Percentiles rank a stretch among this genome's conserved stretches.
phyloP scores from a whole-genome alignment of 2,113 vertebrate species.

The Thamnophis sirtalis region DNA sequence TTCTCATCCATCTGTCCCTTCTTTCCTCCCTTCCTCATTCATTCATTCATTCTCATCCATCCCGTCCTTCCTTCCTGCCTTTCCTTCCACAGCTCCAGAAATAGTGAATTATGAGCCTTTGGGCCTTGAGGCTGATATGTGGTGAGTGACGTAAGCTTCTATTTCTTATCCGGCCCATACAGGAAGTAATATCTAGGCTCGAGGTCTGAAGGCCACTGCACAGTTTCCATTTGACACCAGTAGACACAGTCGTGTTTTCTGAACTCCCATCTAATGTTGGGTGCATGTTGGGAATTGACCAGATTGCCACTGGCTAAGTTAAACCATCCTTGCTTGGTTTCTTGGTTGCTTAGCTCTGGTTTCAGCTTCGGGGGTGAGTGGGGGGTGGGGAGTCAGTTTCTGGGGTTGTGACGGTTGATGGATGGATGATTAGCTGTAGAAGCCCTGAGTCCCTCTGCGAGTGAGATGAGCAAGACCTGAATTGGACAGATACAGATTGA shows the following conservation, averaged over 20 bases:
- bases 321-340: background rate
- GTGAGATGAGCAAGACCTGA: background rate
- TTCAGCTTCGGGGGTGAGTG: background rate
- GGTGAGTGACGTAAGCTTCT: conserved; percentile 72
- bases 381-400: background rate
- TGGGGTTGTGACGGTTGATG: background rate
- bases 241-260: background rate
- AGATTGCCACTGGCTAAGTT: background rate
- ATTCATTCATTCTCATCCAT: too few species aligned
- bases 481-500: background rate
- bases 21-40: too few species aligned
- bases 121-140: conserved; percentile 96
- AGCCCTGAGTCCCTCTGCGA: background rate
- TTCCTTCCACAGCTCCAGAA: conserved; percentile 81
- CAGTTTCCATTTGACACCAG: background rate
- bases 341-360: background rate
- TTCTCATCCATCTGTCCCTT: too few species aligned
- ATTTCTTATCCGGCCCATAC: background rate
- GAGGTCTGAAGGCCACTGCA: background rate
- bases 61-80: background rate
- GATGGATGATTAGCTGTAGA: background rate
- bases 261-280: background rate
- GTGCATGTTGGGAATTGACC: background rate
- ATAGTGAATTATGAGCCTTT: conserved; percentile 97
- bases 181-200: background rate